Base-by-base conservation (phyloP, 2,797 vertebrate genomes). In the Moxostoma hubbsi region DNA sequence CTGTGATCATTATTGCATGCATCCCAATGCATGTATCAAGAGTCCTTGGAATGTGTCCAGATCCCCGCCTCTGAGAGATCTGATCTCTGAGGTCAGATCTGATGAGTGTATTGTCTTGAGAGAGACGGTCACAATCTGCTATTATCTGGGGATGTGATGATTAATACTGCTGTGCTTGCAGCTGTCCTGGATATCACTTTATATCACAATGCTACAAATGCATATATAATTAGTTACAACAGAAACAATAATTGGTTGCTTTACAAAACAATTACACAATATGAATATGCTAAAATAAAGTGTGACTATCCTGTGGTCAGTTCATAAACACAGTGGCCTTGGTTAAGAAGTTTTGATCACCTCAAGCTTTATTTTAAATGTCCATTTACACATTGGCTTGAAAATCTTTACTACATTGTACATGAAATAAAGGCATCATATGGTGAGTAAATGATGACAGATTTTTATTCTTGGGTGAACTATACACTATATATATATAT, bases 41-140 rank as follows among this genome's bases (percentile, higher is more conserved):
- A 67, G 49, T 13, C 13, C 54, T 53, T 43, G 88, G 89, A 91
- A 91, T 90, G 89, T 82, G 82, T 84, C 86, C 79, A 72, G 79
- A 58, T 51, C 54, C 81, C 72, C 86, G 85, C 89, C 90, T 85
- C 36, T 4, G 76, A 67, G 73, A 78, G 85, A 86, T 36, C 36
- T 36, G 36, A 36, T 36, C 36, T 36, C 36, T 36, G 36, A 36
- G 36, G 36, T 36, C 36, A 79, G 13, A 75, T 80, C 24, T 84
- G 47, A 75, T 80, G 59, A 81, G 69, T n/a, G 47, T 72, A 69
- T 73, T 79, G 82, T 81, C 80, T 49, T 58, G 61, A 75, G 57
- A 70, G 66, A 62, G 62, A 16, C 36, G 4, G n/a, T 16, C 36
- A 9, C 15, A 66, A 16, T 73, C 55, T 53, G 54, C 70, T 43